Percentiles rank a stretch among this genome's conserved stretches.
Evolutionary conservation across 2,888 invertebrate species (phyloP).

Genomic region (Lucinisca nassula): DNA sequence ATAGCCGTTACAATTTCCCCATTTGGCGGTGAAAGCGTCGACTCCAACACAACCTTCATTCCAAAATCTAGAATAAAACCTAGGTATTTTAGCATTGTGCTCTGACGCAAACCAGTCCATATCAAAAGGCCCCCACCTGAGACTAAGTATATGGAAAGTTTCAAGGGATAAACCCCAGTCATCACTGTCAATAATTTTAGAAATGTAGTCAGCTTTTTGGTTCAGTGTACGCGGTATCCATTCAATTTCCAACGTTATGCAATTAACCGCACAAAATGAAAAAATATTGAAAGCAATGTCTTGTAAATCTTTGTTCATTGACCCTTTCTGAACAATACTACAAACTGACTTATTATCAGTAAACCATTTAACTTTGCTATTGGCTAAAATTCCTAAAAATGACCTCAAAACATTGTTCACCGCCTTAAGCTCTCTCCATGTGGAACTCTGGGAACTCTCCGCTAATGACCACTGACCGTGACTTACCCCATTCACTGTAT

Average conservation of each 20-base stretch:
- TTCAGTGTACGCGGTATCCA: slow-evolving; percentile 33
- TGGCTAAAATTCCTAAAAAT: neutral
- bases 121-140: neutral
- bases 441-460: slow-evolving; percentile 5
- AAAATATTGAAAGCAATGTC: slow-evolving; percentile 24
- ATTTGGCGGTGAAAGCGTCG: slow-evolving; percentile 15
- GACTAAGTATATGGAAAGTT: slow-evolving; percentile 1
- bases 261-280: slow-evolving; percentile 13
- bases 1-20: neutral
- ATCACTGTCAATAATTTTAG: slow-evolving; percentile 41
- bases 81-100: slow-evolving; percentile 23
- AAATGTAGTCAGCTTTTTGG: slow-evolving; percentile 39
- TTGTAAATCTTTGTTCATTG: slow-evolving; percentile 47
- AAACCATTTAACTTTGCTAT: slow-evolving; percentile 40
- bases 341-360: slow-evolving; percentile 31
- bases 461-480: slow-evolving; percentile 21
- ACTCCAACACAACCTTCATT: too few species aligned
- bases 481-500: slow-evolving; percentile 15
- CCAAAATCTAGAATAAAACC: slow-evolving; percentile 23
- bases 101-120: slow-evolving; percentile 3
- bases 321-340: slow-evolving; percentile 33
- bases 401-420: slow-evolving; percentile 28
- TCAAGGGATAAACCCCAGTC: slow-evolving; percentile 33
- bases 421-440: slow-evolving; percentile 45
- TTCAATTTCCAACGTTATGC: slow-evolving; percentile 28